Conservation (phyloP, 2,113 vertebrate genomes). For the Rhinolophus sinicus region DNA sequence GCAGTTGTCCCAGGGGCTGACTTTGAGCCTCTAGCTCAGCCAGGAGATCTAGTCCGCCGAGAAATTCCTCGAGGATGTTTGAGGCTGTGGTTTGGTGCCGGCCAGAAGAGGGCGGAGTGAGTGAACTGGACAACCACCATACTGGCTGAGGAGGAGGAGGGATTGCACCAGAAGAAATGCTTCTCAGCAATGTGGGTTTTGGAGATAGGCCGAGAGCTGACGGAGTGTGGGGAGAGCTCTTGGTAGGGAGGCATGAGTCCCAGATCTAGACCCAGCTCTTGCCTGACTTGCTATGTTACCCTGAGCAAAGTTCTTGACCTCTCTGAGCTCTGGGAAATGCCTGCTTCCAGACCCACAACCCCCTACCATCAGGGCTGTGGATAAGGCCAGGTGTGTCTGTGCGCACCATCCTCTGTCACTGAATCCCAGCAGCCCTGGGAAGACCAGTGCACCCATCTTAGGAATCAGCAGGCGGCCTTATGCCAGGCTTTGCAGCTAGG, state of each 20-base stretch:
- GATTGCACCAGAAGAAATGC: neutral
- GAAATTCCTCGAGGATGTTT: conserved; percentile 47
- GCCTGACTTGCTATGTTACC: conserved; percentile 17
- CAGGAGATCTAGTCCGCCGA: neutral
- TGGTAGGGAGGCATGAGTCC: neutral
- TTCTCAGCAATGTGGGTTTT: conserved; percentile 42
- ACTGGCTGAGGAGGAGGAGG: neutral
- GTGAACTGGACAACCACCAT: neutral
- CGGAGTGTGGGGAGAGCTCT: neutral
- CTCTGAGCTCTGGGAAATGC: conserved; percentile 26
- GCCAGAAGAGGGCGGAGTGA: neutral
- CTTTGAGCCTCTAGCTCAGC: neutral
- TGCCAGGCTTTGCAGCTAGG: neutral
- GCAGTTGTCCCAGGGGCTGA: neutral
- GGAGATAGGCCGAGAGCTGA: neutral
- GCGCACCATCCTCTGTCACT: neutral
- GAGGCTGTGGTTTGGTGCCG: conserved; percentile 3
- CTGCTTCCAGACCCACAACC: neutral
- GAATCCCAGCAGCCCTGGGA: neutral
- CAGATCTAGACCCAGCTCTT: neutral
- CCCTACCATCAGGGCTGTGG: neutral
- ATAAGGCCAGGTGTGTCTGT: neutral
- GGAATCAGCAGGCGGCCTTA: neutral
- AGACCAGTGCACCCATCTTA: neutral
- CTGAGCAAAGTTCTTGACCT: conserved; percentile 24